Base-by-base conservation (phyloP, 2,797 vertebrate genomes). In the Sebastes vulpes region DNA sequence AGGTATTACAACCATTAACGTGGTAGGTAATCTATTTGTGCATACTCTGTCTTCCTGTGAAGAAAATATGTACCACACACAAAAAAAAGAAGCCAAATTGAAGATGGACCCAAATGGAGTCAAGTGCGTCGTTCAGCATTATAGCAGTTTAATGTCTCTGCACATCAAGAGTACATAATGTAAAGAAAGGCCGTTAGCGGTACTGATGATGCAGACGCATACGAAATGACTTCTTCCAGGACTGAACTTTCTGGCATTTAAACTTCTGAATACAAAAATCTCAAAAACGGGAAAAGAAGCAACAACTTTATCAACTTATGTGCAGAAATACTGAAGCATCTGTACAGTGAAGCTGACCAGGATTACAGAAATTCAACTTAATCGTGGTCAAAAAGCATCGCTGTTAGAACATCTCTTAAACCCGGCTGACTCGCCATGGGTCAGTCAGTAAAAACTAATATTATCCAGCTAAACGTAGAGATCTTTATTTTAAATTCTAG, bases 211-310 rank as follows among this genome's bases (percentile, higher is more conserved):
- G 10, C 53, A 20, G 16, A 20, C 0, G 9, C 9, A 3, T 10
- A 14, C 14, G 0, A 29, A 71, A 61, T 60, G 46, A 35, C 56
- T 63, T 26, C 31, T 18, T 32, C 20, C 9, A 10, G 11, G 7
- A 9, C 0, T 1, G 2, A 5, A 57, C 64, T 12, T 4, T 2
- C 16, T 11, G 31, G 16, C 12, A 6, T 31, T 9, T 9, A 6
- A 42, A 56, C 9, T 3, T 11, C 4, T 42, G 0, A 21, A 21
- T 6, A n/a, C 6, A 3, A 50, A 23, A 57, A 46, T 20, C 21
- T 0, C 1, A n/a, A 61, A 29, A 0, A 23, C 0, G 3, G 8
- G 1, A 46, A 25, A 26, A 38, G 26, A 28, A n/a, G 23, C 2
- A 26, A 38, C n/a, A 67, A 60, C 11, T 21, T 26, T 0, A 26